A percentile compares a stretch with the other conserved stretches of the same genome.
These are phyloP conservation scores for Erebia epiphron DNA, from an alignment of 2,888 invertebrate species.

Conservation along the genomic window DNA sequence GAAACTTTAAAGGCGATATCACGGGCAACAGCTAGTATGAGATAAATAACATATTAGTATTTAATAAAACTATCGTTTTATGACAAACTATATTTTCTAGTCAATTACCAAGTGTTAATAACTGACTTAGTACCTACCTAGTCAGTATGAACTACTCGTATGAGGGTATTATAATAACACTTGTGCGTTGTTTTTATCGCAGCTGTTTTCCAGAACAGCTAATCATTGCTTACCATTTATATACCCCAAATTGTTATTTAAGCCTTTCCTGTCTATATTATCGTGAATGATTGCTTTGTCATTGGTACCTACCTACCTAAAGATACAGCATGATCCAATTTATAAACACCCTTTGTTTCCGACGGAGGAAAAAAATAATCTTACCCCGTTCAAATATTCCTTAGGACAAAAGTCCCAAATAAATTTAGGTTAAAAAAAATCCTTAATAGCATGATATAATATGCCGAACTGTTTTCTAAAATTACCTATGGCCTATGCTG, in stretches of 20 bases:
- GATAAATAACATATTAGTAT: background rate
- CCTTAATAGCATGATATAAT: too few species aligned
- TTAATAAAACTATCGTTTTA: conserved; percentile 6
- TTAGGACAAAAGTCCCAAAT: too few species aligned
- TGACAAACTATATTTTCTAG: conserved; percentile 14
- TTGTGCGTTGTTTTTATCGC: conserved; percentile 67
- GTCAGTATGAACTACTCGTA: too few species aligned
- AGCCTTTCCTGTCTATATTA: conserved; percentile 56
- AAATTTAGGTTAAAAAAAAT: too few species aligned
- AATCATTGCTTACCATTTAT: conserved; percentile 62
- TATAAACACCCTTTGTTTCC: too few species aligned
- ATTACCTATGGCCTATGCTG: too few species aligned
- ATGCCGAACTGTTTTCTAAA: too few species aligned
- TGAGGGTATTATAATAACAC: conserved; percentile 50
- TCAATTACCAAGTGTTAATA: conserved; percentile 26
- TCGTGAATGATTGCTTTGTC: conserved; percentile 34
- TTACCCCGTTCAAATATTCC: too few species aligned
- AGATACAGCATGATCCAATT: too few species aligned
- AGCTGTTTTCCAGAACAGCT: conserved; percentile 58
- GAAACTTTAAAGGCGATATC: background rate
- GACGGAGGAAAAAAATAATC: too few species aligned
- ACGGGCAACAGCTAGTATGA: background rate
- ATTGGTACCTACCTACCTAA: background rate
- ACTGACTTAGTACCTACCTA: conserved; percentile 42
- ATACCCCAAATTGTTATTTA: conserved; percentile 65